These are phyloP conservation scores for Drosophila birchii DNA, from an alignment of 2,888 invertebrate species.

Conservation along the genomic window DNA sequence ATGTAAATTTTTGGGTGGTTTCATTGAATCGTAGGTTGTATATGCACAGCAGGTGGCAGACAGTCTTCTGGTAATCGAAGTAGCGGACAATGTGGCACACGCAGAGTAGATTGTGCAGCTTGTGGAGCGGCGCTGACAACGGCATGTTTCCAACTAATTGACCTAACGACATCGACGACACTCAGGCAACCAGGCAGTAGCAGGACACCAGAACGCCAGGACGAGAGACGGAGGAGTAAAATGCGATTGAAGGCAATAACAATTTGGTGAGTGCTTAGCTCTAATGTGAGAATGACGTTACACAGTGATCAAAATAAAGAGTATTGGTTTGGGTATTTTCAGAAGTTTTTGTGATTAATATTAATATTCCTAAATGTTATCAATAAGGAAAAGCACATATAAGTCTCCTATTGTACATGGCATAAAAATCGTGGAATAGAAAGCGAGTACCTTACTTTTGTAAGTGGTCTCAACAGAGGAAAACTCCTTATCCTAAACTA, in stretches of 20 bases:
- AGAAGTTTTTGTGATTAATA: not conserved
- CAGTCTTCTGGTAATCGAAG: slow-evolving; percentile 39
- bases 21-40: slow-evolving; percentile 26
- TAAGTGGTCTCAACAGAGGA: not conserved
- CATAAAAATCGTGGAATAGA: not conserved
- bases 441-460: no score
- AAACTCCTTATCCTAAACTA: not conserved
- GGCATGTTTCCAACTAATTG: slow-evolving; percentile 27
- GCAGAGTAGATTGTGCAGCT: slow-evolving; percentile 41
- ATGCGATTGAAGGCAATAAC: slow-evolving; percentile 14
- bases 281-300: slow-evolving; percentile 23
- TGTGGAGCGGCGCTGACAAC: slow-evolving; percentile 27
- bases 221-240: slow-evolving; percentile 1
- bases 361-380: not conserved
- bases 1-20: slow-evolving; percentile 13
- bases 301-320: slow-evolving; percentile 5
- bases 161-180: slow-evolving; percentile 23
- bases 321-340: no score
- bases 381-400: not conserved
- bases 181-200: not conserved
- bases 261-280: slow-evolving; percentile 40
- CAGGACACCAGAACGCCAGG: slow-evolving; percentile 1
- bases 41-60: slow-evolving; percentile 24
- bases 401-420: not conserved
- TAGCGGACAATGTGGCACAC: slow-evolving; percentile 46